Conservation (phyloP, 2,797 vertebrate species). For the Telmatherina bonti region DNA sequence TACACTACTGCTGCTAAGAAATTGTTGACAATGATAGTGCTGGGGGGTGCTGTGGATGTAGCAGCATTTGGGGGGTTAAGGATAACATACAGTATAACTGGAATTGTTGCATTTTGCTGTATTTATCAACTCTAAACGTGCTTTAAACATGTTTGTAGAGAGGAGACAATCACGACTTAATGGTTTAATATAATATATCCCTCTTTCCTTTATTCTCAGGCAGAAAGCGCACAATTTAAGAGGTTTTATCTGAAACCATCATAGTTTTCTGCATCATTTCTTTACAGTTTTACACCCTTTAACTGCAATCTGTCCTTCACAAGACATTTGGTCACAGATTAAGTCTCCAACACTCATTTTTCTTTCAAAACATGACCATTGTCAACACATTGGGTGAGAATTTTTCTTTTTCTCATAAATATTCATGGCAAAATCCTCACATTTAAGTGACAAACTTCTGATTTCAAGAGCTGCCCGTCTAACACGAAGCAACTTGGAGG, state of each 20-base stretch:
- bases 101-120: background rate
- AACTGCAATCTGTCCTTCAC: slow-evolving; percentile 11
- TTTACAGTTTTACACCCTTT: slow-evolving; percentile 1
- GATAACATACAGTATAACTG: background rate
- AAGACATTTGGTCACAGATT: slow-evolving; percentile 17
- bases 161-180: no score
- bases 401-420: background rate
- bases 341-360: no score
- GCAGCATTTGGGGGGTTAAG: background rate
- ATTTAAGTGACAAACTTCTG: slow-evolving; percentile 24
- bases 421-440: background rate
- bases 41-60: no score
- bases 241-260: no score
- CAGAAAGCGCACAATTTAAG: no score
- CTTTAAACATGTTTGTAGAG: background rate
- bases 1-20: no score
- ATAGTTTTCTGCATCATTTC: background rate
- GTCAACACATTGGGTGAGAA: background rate
- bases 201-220: background rate
- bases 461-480: slow-evolving; percentile 7
- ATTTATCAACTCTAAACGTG: background rate
- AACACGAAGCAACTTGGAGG: no score
- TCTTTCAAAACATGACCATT: background rate
- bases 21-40: no score
- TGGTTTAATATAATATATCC: background rate